Evolutionary conservation across 64 coral and sea anemone genomes (phyloP).

Genomic region (Platygyra sinensis): DNA sequence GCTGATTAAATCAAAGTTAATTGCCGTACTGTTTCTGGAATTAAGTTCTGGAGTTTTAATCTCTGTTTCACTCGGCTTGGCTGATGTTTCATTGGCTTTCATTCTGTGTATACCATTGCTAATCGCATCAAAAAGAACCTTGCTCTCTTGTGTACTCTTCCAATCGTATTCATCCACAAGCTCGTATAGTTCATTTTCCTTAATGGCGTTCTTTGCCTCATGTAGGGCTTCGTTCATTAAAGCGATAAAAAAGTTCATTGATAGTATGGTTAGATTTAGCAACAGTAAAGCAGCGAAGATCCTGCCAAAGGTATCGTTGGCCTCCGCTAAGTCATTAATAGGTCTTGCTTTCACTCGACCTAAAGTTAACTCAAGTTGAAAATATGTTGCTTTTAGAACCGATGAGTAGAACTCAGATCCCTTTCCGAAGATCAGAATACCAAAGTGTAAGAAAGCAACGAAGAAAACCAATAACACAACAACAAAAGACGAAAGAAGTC

Average conservation of each 20-base stretch:
- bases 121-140: not conserved
- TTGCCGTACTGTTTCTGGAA: not conserved
- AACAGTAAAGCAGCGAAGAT: not conserved
- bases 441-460: constrained; percentile 19
- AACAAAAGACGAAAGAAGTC: constrained; percentile 14
- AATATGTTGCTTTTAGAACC: not conserved
- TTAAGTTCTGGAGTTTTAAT: not conserved
- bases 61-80: not conserved
- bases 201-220: not conserved
- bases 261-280: constrained; percentile 22
- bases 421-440: constrained; percentile 1
- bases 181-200: constrained; percentile 24
- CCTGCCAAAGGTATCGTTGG: not conserved
- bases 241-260: constrained; percentile 29
- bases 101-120: not conserved
- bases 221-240: constrained; percentile 14
- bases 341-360: constrained; percentile 2
- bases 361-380: constrained; percentile 34
- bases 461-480: constrained; percentile 2
- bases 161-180: constrained; percentile 2
- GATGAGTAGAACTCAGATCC: not conserved
- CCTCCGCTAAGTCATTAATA: not conserved
- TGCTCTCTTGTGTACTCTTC: not conserved
- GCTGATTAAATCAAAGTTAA: constrained; percentile 30
- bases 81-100: not conserved